Conservation (phyloP, 2,113 vertebrate species). For the Callospermophilus lateralis region DNA sequence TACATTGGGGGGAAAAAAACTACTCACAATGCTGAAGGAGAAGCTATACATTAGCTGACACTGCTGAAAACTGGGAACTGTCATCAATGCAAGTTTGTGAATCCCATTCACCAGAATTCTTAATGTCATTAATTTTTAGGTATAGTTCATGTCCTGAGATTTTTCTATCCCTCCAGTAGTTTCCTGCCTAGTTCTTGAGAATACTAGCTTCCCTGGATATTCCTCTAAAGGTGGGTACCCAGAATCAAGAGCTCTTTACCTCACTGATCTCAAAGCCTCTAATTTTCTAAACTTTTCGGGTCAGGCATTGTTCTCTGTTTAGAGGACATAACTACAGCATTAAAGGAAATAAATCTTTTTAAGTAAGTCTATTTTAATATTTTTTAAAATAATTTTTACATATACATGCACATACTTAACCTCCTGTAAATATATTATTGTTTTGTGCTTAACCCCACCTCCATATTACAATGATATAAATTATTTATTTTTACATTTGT, state of each 20-base stretch:
- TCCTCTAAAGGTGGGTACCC: background rate
- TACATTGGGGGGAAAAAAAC: background rate
- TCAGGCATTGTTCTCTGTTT: background rate
- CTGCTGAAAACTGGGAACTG: background rate
- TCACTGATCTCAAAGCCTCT: background rate
- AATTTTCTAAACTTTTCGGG: background rate
- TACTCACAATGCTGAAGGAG: background rate
- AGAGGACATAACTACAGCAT: background rate
- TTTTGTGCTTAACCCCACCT: background rate
- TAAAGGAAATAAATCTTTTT: background rate
- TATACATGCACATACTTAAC: background rate
- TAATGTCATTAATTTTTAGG: background rate
- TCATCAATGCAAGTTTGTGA: background rate
- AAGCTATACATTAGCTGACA: background rate
- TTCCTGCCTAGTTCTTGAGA: background rate
- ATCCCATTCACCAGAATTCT: background rate
- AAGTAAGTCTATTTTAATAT: constrained; percentile 1
- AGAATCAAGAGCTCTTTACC: background rate
- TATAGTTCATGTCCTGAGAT: background rate
- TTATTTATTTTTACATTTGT: background rate
- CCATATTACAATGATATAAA: background rate
- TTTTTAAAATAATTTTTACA: background rate
- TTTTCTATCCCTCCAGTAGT: background rate
- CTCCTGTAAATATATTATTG: background rate
- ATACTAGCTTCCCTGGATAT: background rate